Conservation (phyloP, 2,888 invertebrate species). For the Callosobruchus maculatus region DNA sequence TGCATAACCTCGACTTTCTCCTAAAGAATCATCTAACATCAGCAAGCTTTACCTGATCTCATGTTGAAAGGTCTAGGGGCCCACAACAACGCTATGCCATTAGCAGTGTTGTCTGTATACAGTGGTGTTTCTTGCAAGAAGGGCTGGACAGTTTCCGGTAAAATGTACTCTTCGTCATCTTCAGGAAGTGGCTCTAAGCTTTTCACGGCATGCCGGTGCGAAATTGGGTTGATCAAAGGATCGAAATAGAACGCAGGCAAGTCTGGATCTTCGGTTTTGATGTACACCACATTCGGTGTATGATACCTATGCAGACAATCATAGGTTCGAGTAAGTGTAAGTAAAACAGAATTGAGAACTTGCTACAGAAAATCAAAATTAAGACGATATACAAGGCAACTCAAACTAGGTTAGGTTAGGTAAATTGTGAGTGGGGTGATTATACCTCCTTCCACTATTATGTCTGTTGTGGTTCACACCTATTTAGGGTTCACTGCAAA, state of each 20-base stretch:
- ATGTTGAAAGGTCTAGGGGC: constrained; percentile 97
- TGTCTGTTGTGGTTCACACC: too few species aligned
- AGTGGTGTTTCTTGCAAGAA: constrained; percentile 92
- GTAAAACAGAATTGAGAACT: too few species aligned
- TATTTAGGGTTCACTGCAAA: too few species aligned
- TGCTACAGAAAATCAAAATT: too few species aligned
- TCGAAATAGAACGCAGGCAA: constrained; percentile 99
- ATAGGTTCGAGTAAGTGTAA: too few species aligned
- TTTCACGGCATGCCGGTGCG: constrained; percentile 86
- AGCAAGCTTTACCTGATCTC: constrained; percentile 65
- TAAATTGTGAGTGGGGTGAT: too few species aligned
- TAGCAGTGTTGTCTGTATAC: constrained; percentile 98
- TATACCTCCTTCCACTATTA: too few species aligned
- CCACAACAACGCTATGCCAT: constrained; percentile 95
- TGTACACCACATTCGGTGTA: constrained; percentile 97
- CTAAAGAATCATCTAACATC: too few species aligned
- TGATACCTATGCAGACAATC: too few species aligned
- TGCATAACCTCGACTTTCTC: too few species aligned
- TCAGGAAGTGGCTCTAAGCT: constrained; percentile 81
- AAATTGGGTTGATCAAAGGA: constrained; percentile 98
- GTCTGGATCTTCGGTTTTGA: constrained; percentile 99
- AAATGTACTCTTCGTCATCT: constrained; percentile 89
- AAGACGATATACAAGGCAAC: too few species aligned
- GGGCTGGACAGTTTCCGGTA: constrained; percentile 88
- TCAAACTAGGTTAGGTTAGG: too few species aligned